Base-by-base conservation (phyloP, 1,140 invertebrate species). In the Aradophagus sp. region DNA sequence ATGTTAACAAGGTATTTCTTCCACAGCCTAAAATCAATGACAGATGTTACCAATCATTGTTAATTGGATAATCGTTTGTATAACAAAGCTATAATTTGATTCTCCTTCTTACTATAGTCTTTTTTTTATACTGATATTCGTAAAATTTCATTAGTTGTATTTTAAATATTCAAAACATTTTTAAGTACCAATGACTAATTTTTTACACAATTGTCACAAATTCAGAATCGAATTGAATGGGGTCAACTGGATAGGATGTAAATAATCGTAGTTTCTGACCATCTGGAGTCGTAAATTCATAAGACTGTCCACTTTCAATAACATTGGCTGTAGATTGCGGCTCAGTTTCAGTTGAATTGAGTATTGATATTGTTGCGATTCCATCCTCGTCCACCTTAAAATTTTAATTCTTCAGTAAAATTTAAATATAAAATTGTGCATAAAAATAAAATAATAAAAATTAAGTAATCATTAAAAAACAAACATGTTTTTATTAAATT, bases 241-340 rank as follows among this genome's bases (percentile, higher is more conserved):
- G 79, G 72, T 86, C 86, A 10, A 84, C 80, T 19, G 84, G 81
- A 34, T 84, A 81, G 12, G 86, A 80, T 19, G 85, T 83, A 5
- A 88, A 73, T 16, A 87, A 75, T 31, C 85, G 76, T 31, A 87
- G 74, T 71, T 87, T 87, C 45, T 87, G 86, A 5, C 86, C 87
- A 67, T 87, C 86, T 29, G 82, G 79, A 19, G 84, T 87, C 13
- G 81, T 84, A 39, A 87, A 84, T 77, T 86, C 85, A 19, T 86
- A 83, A 5, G 85, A 72, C 53, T 87, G 85, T 29, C 81, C 70
- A 13, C 73, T 74, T 52, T 83, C 80, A 4, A 70, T 16, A 0
- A 74, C 59, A 11, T 52, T 58, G 1, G 77, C 58, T 45, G 61
- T 66, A 12, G 73, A 12, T 27, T 77, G 74, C 1, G 77, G 70